Conservation (phyloP, 2,888 invertebrate species). For the Clivina fossor region DNA sequence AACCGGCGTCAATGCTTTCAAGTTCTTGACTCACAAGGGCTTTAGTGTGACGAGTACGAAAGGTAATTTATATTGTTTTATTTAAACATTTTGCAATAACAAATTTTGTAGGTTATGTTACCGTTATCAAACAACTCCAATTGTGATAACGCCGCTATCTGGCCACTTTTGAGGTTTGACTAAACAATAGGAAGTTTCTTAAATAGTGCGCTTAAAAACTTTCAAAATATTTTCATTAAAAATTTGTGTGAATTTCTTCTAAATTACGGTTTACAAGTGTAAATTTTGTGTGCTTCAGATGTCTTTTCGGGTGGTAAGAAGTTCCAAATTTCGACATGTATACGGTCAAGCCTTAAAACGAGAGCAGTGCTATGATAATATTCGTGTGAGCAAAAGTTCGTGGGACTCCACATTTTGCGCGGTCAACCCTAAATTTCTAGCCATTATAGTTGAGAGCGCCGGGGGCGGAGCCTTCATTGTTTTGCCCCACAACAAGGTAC, state of each 20-base stretch:
- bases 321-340: slow-evolving; percentile 98
- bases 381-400: slow-evolving; percentile 94
- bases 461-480: slow-evolving; percentile 96
- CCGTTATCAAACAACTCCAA: slow-evolving; percentile 13
- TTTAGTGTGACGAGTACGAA: neutral
- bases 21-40: slow-evolving; percentile 1
- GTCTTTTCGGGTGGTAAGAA: slow-evolving; percentile 96
- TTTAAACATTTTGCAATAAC: neutral
- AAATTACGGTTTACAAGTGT: too few relatives aligned
- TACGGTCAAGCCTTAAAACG: slow-evolving; percentile 86
- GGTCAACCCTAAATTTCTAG: slow-evolving; percentile 96
- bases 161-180: neutral
- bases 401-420: slow-evolving; percentile 99
- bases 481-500: slow-evolving; percentile 88
- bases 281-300: slow-evolving; percentile 62
- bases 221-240: neutral
- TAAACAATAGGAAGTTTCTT: slow-evolving; percentile 6
- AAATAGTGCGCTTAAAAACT: too few relatives aligned
- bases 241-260: neutral
- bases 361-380: slow-evolving; percentile 97
- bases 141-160: slow-evolving; percentile 15
- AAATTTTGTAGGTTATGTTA: slow-evolving; percentile 15
- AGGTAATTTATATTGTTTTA: neutral
- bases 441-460: slow-evolving; percentile 95
- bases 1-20: slow-evolving; percentile 8